Conservation (phyloP, 2,888 invertebrate genomes). For the Ariolimax columbianus region DNA sequence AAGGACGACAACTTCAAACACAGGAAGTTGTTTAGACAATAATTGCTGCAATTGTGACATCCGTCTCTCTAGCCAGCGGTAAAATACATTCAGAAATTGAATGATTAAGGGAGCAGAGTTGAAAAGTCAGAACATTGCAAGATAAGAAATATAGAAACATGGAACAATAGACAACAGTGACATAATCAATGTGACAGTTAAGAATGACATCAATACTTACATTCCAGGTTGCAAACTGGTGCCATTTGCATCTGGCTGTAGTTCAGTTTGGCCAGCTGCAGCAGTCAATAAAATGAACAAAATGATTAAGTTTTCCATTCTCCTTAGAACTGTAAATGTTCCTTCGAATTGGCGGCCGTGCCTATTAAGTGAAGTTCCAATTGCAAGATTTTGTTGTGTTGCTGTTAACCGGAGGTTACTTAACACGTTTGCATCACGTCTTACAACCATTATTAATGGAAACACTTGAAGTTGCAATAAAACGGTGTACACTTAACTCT, state of each 20-base stretch:
- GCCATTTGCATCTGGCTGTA: not conserved
- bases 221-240: conserved; percentile 13
- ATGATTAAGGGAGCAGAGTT: too few relatives aligned
- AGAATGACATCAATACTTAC: not conserved
- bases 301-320: conserved; percentile 6
- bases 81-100: too few relatives aligned
- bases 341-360: not conserved
- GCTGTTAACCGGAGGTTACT: not conserved
- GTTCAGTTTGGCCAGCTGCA: not conserved
- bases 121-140: not conserved
- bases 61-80: too few relatives aligned
- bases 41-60: too few relatives aligned
- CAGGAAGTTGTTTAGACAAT: too few relatives aligned
- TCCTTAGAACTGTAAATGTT: not conserved
- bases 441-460: not conserved
- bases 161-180: not conserved
- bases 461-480: not conserved
- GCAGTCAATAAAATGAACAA: conserved; percentile 14
- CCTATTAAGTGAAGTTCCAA: not conserved
- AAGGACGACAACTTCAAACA: too few relatives aligned
- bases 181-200: not conserved
- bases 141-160: not conserved
- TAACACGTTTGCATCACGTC: not conserved
- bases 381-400: not conserved
- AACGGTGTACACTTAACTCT: too few relatives aligned